Percentiles rank a stretch among this genome's conserved stretches.
phyloP scores from a whole-genome alignment of 2,113 vertebrate species.

The Microcebus tavaratra region DNA sequence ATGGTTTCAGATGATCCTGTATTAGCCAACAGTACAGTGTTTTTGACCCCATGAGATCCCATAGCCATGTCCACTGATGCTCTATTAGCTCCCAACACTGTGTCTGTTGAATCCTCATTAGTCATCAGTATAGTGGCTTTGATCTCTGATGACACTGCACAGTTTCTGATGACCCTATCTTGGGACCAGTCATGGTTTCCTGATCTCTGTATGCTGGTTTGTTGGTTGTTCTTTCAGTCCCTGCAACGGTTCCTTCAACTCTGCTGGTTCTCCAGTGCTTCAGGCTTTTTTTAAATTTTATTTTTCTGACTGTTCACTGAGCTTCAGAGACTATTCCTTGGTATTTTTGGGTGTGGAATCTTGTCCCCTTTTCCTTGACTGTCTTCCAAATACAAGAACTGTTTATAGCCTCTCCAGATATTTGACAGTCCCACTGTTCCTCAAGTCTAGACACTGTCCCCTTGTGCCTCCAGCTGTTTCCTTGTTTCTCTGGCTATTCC shows the following conservation, averaged over 20 bases:
- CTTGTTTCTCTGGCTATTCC: not conserved
- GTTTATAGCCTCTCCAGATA: not conserved
- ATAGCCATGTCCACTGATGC: not conserved
- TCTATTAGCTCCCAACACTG: not conserved
- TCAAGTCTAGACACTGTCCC: not conserved
- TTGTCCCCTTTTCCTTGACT: not conserved
- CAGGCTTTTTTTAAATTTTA: not conserved
- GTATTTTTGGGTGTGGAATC: not conserved
- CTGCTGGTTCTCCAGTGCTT: not conserved
- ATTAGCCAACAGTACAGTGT: not conserved
- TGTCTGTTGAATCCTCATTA: not conserved
- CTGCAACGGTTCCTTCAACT: not conserved
- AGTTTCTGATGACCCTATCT: not conserved
- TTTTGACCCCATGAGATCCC: not conserved
- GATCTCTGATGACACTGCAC: not conserved
- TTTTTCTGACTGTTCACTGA: not conserved
- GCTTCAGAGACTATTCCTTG: not conserved
- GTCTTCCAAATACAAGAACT: not conserved
- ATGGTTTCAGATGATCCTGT: not conserved
- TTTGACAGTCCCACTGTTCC: not conserved
- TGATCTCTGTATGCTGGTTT: not conserved
- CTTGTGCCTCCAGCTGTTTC: not conserved
- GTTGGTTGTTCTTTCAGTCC: conserved; percentile 9
- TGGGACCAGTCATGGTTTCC: not conserved
- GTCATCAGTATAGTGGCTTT: not conserved